Base-by-base conservation (phyloP, 2,113 vertebrate species). In the Ancistrus triradiatus region DNA sequence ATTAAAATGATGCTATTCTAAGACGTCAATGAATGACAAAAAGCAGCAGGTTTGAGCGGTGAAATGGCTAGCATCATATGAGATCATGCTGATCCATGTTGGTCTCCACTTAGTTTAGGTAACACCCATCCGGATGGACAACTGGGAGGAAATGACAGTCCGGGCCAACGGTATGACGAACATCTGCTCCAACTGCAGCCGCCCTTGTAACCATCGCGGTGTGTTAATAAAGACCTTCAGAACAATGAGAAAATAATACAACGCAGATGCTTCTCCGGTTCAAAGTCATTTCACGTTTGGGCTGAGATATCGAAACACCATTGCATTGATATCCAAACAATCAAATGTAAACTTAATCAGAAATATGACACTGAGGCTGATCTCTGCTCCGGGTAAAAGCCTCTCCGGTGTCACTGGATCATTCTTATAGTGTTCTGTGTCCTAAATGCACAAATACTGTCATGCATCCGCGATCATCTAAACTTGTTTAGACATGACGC, bases 111-210 rank as follows among this genome's bases (percentile, higher is more conserved):
- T 22, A 56, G 21, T 31, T 4, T 31, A 7, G 7, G 42, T 18
- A 66, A 50, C 35, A 50, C 44, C 63, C 53, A 58, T 37, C 24
- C 56, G 64, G 55, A 66, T 52, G 10, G 22, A 50, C 37, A 46
- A 24, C 24, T 58, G 22, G 53, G 53, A 59, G 24, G 44, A 66
- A 59, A 66, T 17, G 17, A 11, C 15, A 35, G 17, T 49, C 15
- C 21, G 21, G 52, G 15, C 22, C 44, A 49, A 40, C 17, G 42
- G 56, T 22, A 38, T 52, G 33, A 59, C 47, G 46, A 63, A 58
- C 44, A 67, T 62, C 64, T 61, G 48, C 40, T 43, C 58, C 50
- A 46, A 27, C 14, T 61, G 21, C 4, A 11, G 33, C 46, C 59
- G 27, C 51, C 35, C 53, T 17, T 10, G 7, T 37, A 59, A 47